Evolutionary conservation across 2,888 invertebrate genomes (phyloP), one percentile per base, ranked within the genome.

Genomic region (Rugalucina vietnamica): DNA sequence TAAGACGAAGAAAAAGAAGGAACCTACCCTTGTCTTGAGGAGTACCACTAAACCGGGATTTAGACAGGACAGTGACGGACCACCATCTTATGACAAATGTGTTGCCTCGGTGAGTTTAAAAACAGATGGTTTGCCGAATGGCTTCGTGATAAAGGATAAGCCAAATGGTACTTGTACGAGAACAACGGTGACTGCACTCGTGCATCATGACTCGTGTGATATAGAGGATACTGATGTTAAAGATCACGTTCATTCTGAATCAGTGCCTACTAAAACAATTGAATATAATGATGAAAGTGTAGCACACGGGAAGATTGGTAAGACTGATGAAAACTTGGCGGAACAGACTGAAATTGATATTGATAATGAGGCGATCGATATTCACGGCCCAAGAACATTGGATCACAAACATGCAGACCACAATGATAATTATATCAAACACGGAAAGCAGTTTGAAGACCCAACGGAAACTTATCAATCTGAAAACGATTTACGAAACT

Each of bases 351-450:
- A 54, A 21, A 21, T 54, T 4, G 54, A 18, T n/a, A 18, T 18
- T 54, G 60, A 60, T 5, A 18, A 32, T 8, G 65, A 65, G 18
- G 5, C 65, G 3, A 65, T 65, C 21, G 65, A 65, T 34, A 65
- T 65, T 34, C 65, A 65, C 29, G 65, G 65, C 32, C 12, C 14
- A 21, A 65, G 34, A 65, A 34, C 32, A 4, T 18, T 3, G 5
- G 18, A 43, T 43, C 65, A 34, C 1, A 65, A 65, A 65, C 21
- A 34, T 34, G 34, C 65, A 14, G 65, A 65, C 18, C 1, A 34
- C 1, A 65, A 65, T 34, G 65, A 65, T 65, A 65, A 65, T 65
- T 65, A 65, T 65, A 14, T 65, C 18, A 32, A 65, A n/a, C 65
- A 65, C 32, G 65, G 34, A 34, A 60, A 60, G 1, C 60, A 60